Percentiles rank a stretch among this genome's conserved stretches.
These are phyloP conservation scores for Mylabris phalerata DNA, from an alignment of 1,140 invertebrate genomes.

Conservation along the genomic window DNA sequence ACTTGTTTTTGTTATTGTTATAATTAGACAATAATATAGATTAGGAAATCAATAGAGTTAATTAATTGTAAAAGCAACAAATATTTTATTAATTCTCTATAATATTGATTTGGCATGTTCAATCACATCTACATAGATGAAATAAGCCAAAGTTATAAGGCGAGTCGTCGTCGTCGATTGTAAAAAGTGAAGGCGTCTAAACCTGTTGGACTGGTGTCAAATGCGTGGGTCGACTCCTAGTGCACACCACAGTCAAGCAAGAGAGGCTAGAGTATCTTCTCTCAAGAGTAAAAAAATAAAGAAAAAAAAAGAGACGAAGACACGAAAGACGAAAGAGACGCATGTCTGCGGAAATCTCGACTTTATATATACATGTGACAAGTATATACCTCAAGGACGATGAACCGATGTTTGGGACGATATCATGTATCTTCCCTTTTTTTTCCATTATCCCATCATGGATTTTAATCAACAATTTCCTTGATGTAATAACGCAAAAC, in stretches of 20 bases:
- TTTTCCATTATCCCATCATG: too few species aligned
- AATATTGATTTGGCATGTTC: conserved; percentile 3
- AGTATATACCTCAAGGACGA: conserved; percentile 22
- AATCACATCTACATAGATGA: conserved; percentile 5
- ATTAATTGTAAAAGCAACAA: too few species aligned
- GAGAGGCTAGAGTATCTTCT: too few species aligned
- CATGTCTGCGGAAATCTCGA: conserved; percentile 19
- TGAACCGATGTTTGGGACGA: conserved; percentile 17
- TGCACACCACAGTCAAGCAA: conserved; percentile 4
- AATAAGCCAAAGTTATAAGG: conserved; percentile 8
- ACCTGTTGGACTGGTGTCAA: conserved; percentile 39
- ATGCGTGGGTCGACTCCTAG: conserved; percentile 37
- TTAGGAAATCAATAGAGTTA: too few species aligned
- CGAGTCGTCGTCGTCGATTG: conserved; percentile 11
- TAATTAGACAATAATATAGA: too few species aligned
- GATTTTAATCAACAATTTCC: too few species aligned
- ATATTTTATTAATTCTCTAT: too few species aligned
- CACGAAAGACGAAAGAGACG: too few species aligned
- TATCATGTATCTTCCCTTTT: conserved; percentile 5
- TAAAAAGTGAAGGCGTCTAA: conserved; percentile 39
- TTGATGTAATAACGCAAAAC: too few species aligned
- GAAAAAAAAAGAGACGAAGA: too few species aligned
- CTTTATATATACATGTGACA: conserved; percentile 1
- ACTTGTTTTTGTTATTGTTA: too few species aligned
- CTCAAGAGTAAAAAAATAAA: too few species aligned